phyloP scores from a whole-genome alignment of 2,113 vertebrate genomes.

The Chionodraco myersi region DNA sequence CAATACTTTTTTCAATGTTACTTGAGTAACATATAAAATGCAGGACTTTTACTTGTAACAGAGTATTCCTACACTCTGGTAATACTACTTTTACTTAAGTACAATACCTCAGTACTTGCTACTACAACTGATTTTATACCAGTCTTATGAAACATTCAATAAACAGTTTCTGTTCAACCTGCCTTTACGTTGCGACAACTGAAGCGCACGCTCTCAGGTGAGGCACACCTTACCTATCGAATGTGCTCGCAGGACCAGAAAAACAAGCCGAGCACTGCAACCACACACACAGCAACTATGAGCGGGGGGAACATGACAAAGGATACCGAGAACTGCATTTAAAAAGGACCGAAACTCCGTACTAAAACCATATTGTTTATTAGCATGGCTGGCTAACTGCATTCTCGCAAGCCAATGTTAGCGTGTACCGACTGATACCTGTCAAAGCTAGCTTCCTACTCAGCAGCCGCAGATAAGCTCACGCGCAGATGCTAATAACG shows the following conservation, averaged over 20 bases:
- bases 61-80: no score
- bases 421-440: not conserved
- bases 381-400: not conserved
- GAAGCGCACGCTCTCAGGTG: not conserved
- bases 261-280: slow-evolving; percentile 72
- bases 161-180: not conserved
- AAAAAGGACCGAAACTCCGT: not conserved
- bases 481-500: slow-evolving; percentile 15
- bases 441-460: slow-evolving; percentile 19
- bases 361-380: not conserved
- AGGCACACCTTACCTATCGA: slow-evolving; percentile 66
- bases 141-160: not conserved
- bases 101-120: no score
- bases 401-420: not conserved
- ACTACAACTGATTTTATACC: not conserved
- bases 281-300: slow-evolving; percentile 27
- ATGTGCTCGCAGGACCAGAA: slow-evolving; percentile 78
- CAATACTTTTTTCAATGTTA: no score
- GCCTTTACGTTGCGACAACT: not conserved
- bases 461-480: not conserved
- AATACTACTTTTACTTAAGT: no score
- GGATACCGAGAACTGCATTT: not conserved
- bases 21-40: no score
- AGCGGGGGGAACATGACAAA: slow-evolving; percentile 34
- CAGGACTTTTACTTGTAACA: no score